phyloP scores from a whole-genome alignment of 1,140 invertebrate species.

The Drosophila sp. region DNA sequence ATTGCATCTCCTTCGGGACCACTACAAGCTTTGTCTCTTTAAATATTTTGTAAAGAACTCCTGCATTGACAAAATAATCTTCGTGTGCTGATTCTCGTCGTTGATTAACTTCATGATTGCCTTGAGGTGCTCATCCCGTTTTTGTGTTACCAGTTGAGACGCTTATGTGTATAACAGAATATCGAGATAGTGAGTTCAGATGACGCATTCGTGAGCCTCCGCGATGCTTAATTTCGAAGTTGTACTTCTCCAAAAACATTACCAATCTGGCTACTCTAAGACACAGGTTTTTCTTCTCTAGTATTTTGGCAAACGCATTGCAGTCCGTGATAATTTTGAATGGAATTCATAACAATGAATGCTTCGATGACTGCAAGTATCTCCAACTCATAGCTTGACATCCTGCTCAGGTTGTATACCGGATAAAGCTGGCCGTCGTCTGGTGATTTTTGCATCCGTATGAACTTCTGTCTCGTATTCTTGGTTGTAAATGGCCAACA shows the following conservation, averaged over 20 bases:
- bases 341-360: conserved; percentile 14
- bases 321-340: conserved; percentile 66
- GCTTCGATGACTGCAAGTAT: neutral
- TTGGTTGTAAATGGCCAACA: no score
- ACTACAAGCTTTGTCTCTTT: neutral
- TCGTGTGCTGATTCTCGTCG: no score
- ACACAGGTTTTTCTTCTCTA: conserved; percentile 67
- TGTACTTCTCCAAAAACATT: conserved; percentile 59
- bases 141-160: no score
- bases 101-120: no score
- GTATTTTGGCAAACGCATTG: conserved; percentile 69
- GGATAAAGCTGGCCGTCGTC: neutral
- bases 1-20: neutral
- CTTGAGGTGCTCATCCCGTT: no score
- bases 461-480: no score
- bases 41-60: no score
- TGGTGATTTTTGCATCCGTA: conserved; percentile 6
- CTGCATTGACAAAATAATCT: no score
- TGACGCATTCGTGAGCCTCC: neutral
- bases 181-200: neutral
- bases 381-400: neutral
- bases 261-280: conserved; percentile 65
- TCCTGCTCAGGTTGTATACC: neutral
- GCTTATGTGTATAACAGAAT: neutral
- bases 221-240: conserved; percentile 58